Conservation (phyloP, 2,797 vertebrate genomes). For the Diplodus sargus region DNA sequence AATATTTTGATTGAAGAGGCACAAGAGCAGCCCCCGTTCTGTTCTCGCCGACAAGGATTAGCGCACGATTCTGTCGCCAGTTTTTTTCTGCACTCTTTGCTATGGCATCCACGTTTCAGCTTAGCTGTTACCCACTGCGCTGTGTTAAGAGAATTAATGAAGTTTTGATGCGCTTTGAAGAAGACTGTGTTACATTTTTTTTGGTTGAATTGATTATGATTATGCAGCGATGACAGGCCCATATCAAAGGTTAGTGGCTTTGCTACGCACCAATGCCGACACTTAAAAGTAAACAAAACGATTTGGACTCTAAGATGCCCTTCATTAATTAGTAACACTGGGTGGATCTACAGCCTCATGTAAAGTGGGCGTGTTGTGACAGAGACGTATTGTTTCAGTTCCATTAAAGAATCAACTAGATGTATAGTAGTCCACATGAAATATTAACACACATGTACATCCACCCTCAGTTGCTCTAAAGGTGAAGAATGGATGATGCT, state of each 20-base stretch:
- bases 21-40: constrained; percentile 21
- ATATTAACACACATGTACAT: background rate
- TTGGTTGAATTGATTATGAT: constrained; percentile 72
- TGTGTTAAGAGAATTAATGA: constrained; percentile 73
- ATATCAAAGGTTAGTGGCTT: constrained; percentile 73
- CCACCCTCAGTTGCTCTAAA: background rate
- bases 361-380: background rate
- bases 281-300: constrained; percentile 67
- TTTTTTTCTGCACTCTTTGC: constrained; percentile 47
- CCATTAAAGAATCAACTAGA: background rate
- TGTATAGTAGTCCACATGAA: background rate
- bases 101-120: constrained; percentile 62
- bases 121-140: constrained; percentile 55
- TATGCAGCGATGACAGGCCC: constrained; percentile 63
- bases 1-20: constrained; percentile 55
- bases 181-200: constrained; percentile 60
- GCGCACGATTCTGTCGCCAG: constrained; percentile 31
- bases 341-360: constrained; percentile 20
- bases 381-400: constrained; percentile 16
- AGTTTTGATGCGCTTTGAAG: constrained; percentile 76
- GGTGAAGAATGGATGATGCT: constrained; percentile 21
- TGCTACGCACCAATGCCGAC: constrained; percentile 49
- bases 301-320: constrained; percentile 56
- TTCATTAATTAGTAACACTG: constrained; percentile 55
- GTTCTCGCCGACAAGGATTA: constrained; percentile 36